A percentile compares a stretch with the other conserved stretches of the same genome.
phyloP scores from a whole-genome alignment of 2,113 vertebrate species.

The Phainopepla nitens region DNA sequence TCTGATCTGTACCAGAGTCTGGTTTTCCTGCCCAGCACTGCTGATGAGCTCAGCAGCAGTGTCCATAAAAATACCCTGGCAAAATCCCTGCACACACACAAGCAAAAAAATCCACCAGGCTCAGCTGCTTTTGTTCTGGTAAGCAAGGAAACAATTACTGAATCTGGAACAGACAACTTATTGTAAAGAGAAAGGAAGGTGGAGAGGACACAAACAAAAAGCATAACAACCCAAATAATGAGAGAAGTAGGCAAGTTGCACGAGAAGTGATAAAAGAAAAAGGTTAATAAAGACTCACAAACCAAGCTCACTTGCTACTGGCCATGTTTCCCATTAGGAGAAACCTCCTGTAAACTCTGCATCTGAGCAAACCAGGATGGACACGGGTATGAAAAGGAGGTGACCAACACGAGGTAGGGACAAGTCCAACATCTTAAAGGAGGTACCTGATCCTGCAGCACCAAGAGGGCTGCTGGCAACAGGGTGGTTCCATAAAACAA shows the following conservation, averaged over 20 bases:
- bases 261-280: not conserved
- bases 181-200: not conserved
- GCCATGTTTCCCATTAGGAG: not conserved
- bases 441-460: not conserved
- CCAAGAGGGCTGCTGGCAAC: not conserved
- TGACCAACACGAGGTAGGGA: fast-evolving
- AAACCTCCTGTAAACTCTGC: not conserved
- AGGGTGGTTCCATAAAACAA: not conserved
- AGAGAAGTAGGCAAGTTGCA: not conserved
- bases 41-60: not conserved
- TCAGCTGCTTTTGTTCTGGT: constrained; percentile 16
- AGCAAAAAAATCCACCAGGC: not conserved
- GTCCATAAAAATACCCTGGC: not conserved
- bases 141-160: constrained; percentile 13
- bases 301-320: not conserved
- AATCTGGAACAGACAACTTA: not conserved
- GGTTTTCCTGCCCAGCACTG: not conserved
- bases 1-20: not conserved
- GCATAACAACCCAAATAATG: not conserved
- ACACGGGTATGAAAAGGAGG: not conserved
- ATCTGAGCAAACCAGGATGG: not conserved
- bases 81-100: not conserved
- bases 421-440: not conserved
- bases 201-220: not conserved
- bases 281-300: not conserved